These are phyloP conservation scores for Belonocnema kinseyi DNA, from an alignment of 1,140 invertebrate species.

Conservation along the genomic window DNA sequence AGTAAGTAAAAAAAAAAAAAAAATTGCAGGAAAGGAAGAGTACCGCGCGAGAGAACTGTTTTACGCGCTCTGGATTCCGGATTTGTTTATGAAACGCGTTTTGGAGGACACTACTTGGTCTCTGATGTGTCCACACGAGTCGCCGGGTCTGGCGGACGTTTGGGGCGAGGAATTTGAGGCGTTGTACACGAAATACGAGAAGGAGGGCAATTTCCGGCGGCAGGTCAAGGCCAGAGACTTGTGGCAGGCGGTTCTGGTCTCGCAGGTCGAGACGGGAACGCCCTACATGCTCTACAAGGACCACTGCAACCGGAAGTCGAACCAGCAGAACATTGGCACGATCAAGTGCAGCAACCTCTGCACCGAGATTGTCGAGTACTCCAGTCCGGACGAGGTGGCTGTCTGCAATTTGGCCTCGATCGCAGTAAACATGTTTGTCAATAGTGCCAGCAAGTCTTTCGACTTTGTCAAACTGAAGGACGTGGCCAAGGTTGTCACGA, in stretches of 20 bases:
- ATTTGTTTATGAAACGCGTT: conserved; percentile 98
- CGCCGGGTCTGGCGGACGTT: conserved; percentile 91
- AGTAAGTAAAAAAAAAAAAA: too few relatives aligned
- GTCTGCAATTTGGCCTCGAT: conserved; percentile 99
- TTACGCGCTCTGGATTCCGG: conserved; percentile 98
- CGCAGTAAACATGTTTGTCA: conserved; percentile 97
- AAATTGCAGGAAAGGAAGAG: conserved; percentile 85
- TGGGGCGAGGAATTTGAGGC: conserved; percentile 97
- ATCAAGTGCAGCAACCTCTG: conserved; percentile 99
- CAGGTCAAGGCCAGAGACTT: conserved; percentile 91
- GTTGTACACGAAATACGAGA: conserved; percentile 93
- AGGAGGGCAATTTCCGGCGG: conserved; percentile 84
- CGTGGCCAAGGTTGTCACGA: conserved; percentile 92
- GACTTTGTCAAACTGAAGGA: conserved; percentile 94
- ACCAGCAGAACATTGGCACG: conserved; percentile 98
- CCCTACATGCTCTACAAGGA: conserved; percentile 99
- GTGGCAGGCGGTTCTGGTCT: conserved; percentile 96
- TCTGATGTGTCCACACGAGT: conserved; percentile 97
- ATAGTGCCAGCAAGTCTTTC: conserved; percentile 83
- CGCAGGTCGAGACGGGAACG: conserved; percentile 98
- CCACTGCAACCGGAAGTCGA: conserved; percentile 97
- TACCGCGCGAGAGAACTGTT: conserved; percentile 96
- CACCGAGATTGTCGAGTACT: conserved; percentile 98
- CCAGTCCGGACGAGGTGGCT: conserved; percentile 93
- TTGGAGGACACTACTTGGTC: conserved; percentile 92